Evolutionary conservation across 2,888 invertebrate genomes (phyloP), one percentile per base, ranked within the genome.

Genomic region (Habrosyne pyritoides): DNA sequence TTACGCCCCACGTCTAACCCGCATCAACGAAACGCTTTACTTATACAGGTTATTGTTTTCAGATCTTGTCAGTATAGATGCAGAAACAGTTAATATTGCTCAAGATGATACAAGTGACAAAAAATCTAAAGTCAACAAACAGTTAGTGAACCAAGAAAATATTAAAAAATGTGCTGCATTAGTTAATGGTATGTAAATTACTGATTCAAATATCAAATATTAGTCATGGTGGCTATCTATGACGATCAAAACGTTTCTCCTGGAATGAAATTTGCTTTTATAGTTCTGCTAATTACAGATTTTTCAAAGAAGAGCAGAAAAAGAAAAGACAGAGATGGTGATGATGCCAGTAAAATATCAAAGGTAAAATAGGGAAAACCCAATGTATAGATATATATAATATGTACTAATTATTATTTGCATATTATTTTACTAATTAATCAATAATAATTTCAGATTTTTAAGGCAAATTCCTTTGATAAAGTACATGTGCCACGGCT

Each of bases 311-410:
- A 69, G 53, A 67, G 61, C 55, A 87, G 81, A 61, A 90, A 91
- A 66, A 77, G 91, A 28, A 90, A 90, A 66, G 66, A 79, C 53
- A 79, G 83, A 56, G 87, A 86, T 51, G 81, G 84, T 48, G 86
- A 87, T 46, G 75, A 75, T 46, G 61, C 57, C 47, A 56, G 54
- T 54, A 73, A 67, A 49, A 55, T 64, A 36, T 55, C 79, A 28
- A 88, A 89, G 87, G 89, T 89, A 68, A 58, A 36, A 50, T 53
- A 53, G 47, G 53, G 12, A 28, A 46, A 7, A 36, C 14, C 6
- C n/a, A n/a, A 33, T n/a, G 10, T 28, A n/a, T 47, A 30, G 49
- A 52, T 46, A 53, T 52, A 47, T 22, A 21, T 53, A 28, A 28
- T 10, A 28, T 8, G 6, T 28, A 28, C 8, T 28, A 1, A 8